A percentile compares a stretch with the other conserved stretches of the same genome.
phyloP scores from a whole-genome alignment of 2,797 vertebrate species.

The Sebastiscus albofasciatus region DNA sequence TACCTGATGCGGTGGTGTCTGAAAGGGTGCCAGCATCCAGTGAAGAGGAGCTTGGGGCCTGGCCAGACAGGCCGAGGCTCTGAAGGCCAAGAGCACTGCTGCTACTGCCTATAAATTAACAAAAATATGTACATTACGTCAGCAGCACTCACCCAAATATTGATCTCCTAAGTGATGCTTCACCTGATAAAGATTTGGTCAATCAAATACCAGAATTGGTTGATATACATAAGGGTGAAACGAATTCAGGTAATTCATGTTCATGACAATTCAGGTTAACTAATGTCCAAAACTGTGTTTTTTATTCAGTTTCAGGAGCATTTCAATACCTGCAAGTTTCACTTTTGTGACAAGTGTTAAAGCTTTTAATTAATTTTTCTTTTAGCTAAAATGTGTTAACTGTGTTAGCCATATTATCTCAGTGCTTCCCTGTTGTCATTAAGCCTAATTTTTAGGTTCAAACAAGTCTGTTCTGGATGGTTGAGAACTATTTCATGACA shows the following conservation, averaged over 20 bases:
- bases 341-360: background rate
- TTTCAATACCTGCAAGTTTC: constrained; percentile 8
- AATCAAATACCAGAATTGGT: background rate
- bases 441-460: background rate
- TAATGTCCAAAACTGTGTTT: background rate
- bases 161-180: background rate
- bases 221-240: background rate
- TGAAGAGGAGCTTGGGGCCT: constrained; percentile 98
- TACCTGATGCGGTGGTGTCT: constrained; percentile 99
- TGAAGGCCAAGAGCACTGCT: constrained; percentile 98
- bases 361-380: background rate
- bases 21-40: constrained; percentile 98
- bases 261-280: background rate
- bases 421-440: background rate
- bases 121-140: constrained; percentile 12
- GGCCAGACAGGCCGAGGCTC: constrained; percentile 96
- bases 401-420: background rate
- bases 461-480: background rate
- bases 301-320: background rate
- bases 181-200: background rate
- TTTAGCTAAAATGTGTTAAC: background rate
- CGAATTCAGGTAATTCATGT: background rate
- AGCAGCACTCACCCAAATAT: background rate
- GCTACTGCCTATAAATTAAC: constrained; percentile 90
- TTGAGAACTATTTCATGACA: background rate